phyloP scores from a whole-genome alignment of 2,888 invertebrate genomes.

The Diogma glabrata region DNA sequence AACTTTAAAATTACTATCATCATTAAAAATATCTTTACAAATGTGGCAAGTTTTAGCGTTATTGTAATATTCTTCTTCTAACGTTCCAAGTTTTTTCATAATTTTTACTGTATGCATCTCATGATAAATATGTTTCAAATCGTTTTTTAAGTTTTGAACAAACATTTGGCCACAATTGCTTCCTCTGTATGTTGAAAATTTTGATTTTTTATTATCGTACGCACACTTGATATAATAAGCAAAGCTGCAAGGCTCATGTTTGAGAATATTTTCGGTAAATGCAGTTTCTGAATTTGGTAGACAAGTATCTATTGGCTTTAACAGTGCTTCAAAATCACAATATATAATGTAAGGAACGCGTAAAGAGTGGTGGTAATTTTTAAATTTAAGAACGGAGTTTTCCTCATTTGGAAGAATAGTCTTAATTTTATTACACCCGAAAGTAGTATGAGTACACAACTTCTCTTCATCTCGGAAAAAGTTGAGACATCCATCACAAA shows the following conservation, averaged over 20 bases:
- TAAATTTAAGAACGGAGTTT: slow-evolving; percentile 15
- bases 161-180: slow-evolving; percentile 18
- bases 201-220: not conserved
- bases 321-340: slow-evolving; percentile 12
- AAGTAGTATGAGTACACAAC: slow-evolving; percentile 15
- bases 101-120: not conserved
- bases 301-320: slow-evolving; percentile 20
- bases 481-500: slow-evolving; percentile 22
- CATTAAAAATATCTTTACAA: not conserved
- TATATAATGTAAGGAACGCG: slow-evolving; percentile 21
- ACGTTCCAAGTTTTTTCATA: not conserved
- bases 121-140: slow-evolving; percentile 18
- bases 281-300: slow-evolving; percentile 14
- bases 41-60: not conserved
- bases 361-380: slow-evolving; percentile 17
- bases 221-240: not conserved
- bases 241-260: not conserved
- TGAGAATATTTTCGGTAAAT: not conserved
- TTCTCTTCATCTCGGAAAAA: slow-evolving; percentile 20
- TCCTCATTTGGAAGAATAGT: slow-evolving; percentile 18
- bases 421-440: slow-evolving; percentile 5
- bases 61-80: not conserved
- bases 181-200: not conserved
- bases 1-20: slow-evolving; percentile 13
- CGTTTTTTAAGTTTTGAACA: slow-evolving; percentile 19